These are phyloP conservation scores for Pseudolaguvia tuberculata DNA, from an alignment of 2,113 vertebrate genomes.

Conservation along the genomic window DNA sequence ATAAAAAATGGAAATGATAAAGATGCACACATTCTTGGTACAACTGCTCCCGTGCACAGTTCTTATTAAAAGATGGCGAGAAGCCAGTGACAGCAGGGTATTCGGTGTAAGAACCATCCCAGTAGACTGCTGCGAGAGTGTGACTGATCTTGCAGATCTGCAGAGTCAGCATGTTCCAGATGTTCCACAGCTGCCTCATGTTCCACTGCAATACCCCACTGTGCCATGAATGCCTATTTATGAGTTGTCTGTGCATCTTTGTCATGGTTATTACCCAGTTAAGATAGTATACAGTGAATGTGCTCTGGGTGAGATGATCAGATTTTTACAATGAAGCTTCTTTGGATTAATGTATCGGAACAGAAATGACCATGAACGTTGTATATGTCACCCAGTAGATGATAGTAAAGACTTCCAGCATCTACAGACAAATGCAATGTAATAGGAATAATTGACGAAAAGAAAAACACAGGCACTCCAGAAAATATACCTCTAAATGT, in stretches of 20 bases:
- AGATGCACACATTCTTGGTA: conserved; percentile 4
- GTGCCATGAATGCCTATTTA: conserved; percentile 29
- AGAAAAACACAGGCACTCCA: no score
- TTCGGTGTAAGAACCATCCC: conserved; percentile 22
- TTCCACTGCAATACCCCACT: conserved; percentile 19
- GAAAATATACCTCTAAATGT: no score
- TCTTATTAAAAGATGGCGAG: conserved; percentile 12
- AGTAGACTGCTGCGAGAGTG: conserved; percentile 23
- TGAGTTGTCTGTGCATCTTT: conserved; percentile 28
- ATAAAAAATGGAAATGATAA: conserved; percentile 17
- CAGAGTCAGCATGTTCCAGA: conserved; percentile 44
- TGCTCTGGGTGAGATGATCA: conserved; percentile 20
- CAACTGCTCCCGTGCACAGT: background rate
- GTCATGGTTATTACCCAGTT: conserved; percentile 38
- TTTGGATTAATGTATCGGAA: conserved; percentile 12
- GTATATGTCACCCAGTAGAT: background rate
- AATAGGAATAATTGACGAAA: no score
- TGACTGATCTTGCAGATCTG: conserved; percentile 31
- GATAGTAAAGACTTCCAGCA: no score
- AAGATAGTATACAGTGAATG: conserved; percentile 34
- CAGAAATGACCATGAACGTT: background rate
- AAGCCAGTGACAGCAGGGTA: conserved; percentile 16
- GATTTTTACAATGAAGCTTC: conserved; percentile 13
- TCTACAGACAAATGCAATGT: no score
- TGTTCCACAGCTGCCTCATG: conserved; percentile 42